A percentile compares a stretch with the other conserved stretches of the same genome.
phyloP scores from a whole-genome alignment of 2,888 invertebrate genomes.

The Vanessa cardui region DNA sequence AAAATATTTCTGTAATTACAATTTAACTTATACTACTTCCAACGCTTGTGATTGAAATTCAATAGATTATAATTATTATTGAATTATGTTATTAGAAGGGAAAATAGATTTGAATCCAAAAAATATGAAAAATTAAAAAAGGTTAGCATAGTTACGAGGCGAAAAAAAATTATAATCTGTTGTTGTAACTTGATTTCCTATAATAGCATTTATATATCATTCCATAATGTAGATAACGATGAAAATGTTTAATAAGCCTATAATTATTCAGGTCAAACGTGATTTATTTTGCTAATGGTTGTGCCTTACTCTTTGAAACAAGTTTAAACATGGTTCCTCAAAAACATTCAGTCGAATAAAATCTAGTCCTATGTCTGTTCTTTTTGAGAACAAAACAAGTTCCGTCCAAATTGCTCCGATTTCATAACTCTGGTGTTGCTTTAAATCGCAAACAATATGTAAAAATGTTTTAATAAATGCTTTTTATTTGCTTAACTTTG shows the following conservation, averaged over 20 bases:
- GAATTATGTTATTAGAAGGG: neutral
- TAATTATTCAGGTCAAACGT: constrained; percentile 27
- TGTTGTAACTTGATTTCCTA: constrained; percentile 14
- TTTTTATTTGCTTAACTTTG: constrained; percentile 30
- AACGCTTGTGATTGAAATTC: neutral
- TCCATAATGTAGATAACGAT: constrained; percentile 18
- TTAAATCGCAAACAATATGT: constrained; percentile 24
- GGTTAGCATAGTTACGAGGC: neutral
- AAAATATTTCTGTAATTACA: constrained; percentile 1
- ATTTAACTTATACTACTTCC: constrained; percentile 3
- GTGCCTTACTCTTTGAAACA: constrained; percentile 68
- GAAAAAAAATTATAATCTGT: constrained; percentile 8
- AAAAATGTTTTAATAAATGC: constrained; percentile 32
- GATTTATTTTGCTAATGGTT: constrained; percentile 57
- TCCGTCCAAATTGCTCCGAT: constrained; percentile 79
- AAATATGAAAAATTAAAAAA: neutral
- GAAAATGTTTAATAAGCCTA: neutral
- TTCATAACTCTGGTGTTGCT: constrained; percentile 48
- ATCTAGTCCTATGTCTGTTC: constrained; percentile 68
- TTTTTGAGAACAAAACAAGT: constrained; percentile 61
- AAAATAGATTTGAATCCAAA: too few species aligned
- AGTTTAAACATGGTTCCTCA: constrained; percentile 65
- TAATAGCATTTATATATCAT: constrained; percentile 21
- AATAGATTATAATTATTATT: constrained; percentile 12
- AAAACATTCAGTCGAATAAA: constrained; percentile 54